Percentiles rank a stretch among this genome's conserved stretches.
Conservation (phyloP, 2,113 vertebrate genomes). For the Poicephalus gulielmi region DNA sequence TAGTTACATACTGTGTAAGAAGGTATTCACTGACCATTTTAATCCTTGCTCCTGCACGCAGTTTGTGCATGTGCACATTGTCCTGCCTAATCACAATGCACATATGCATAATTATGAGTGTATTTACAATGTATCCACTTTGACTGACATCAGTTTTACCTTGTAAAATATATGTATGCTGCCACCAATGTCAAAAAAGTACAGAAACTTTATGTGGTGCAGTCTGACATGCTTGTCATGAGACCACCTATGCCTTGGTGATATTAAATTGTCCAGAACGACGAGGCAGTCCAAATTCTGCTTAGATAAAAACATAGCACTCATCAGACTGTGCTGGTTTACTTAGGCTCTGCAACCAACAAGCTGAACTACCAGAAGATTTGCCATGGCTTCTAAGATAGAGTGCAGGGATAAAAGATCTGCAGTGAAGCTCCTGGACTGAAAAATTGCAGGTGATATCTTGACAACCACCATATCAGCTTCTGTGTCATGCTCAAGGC, state of each 20-base stretch:
- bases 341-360: not conserved
- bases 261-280: not conserved
- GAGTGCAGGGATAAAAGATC: not conserved
- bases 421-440: not conserved
- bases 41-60: rapidly evolving
- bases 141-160: not conserved
- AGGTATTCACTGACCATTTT: not conserved
- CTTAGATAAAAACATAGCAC: not conserved
- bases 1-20: not conserved
- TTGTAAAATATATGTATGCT: not conserved
- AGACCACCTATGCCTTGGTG: not conserved
- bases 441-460: not conserved
- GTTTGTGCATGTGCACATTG: not conserved
- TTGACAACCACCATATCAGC: not conserved
- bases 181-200: not conserved
- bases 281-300: not conserved
- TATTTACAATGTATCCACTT: not conserved
- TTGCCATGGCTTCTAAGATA: not conserved
- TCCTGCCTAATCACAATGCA: not conserved
- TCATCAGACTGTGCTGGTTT: not conserved
- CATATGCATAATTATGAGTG: not conserved
- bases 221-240: not conserved
- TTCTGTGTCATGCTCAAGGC: not conserved
- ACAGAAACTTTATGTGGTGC: not conserved
- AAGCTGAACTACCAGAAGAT: not conserved